Percentiles rank a stretch among this genome's conserved stretches.
Evolutionary conservation across 2,113 vertebrate genomes (phyloP).

Genomic region (Alosa alosa): DNA sequence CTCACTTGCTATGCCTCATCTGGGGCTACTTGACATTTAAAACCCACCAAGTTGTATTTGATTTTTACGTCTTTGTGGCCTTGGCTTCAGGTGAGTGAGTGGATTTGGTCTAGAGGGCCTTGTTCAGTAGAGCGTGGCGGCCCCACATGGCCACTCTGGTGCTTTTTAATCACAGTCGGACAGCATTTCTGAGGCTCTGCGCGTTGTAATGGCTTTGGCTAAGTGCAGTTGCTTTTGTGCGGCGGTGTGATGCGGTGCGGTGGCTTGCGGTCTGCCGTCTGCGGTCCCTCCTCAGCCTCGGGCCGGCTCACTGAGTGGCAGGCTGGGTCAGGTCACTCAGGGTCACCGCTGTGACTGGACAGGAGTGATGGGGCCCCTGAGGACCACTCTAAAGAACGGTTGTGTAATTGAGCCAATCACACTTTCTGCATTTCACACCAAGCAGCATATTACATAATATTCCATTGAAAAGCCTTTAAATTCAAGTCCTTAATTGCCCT

Average conservation of each 20-base stretch:
- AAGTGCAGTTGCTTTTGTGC: not conserved
- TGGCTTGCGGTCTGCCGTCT: not conserved
- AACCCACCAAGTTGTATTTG: not conserved
- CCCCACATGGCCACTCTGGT: not conserved
- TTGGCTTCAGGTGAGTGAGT: not conserved
- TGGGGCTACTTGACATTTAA: not conserved
- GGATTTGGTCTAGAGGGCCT: not conserved
- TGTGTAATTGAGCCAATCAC: not conserved
- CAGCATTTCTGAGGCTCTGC: not conserved
- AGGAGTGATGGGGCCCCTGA: not conserved
- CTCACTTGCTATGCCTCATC: not conserved
- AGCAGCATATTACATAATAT: not conserved
- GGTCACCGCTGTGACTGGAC: not conserved
- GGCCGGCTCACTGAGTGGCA: not conserved
- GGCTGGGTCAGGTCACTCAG: not conserved
- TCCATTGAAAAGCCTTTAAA: not conserved
- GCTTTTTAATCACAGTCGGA: not conserved
- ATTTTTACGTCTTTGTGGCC: not conserved
- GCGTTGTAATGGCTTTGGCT: not conserved
- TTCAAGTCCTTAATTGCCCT: not conserved
- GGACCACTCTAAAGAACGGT: not conserved
- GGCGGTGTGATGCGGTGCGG: not conserved
- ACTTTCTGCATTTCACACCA: not conserved
- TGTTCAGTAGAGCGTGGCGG: not conserved
- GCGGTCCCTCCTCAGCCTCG: too few species aligned